A percentile compares a stretch with the other conserved stretches of the same genome.
Conservation (phyloP, 2,797 vertebrate species). For the Poeciliopsis presidionis region DNA sequence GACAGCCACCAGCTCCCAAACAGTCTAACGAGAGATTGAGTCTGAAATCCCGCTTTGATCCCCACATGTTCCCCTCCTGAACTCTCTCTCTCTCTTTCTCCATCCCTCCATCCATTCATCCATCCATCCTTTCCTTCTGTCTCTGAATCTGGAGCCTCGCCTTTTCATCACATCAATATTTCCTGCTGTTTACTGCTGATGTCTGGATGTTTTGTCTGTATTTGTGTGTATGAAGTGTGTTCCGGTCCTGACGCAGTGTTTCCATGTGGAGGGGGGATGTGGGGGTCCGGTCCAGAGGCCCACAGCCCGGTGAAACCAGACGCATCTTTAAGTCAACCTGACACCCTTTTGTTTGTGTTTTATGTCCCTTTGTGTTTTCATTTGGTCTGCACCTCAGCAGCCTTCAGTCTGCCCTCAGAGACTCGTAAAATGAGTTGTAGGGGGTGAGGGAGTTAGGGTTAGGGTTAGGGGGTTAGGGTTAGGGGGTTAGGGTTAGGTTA, state of each 20-base stretch:
- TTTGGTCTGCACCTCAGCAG: conserved; percentile 7
- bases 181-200: conserved; percentile 25
- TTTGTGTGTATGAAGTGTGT: conserved; percentile 6
- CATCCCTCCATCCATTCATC: not conserved
- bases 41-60: conserved; percentile 66
- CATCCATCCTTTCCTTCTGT: conserved; percentile 13
- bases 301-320: conserved; percentile 43
- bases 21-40: conserved; percentile 54
- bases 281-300: conserved; percentile 38
- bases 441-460: too few species aligned
- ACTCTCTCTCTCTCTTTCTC: conserved; percentile 14
- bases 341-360: conserved; percentile 27
- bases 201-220: not conserved
- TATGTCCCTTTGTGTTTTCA: conserved; percentile 7
- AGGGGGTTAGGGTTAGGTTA: not conserved
- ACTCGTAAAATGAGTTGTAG: conserved; percentile 19
- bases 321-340: conserved; percentile 25
- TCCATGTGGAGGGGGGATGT: not conserved
- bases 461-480: too few species aligned
- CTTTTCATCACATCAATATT: conserved; percentile 61
- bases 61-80: conserved; percentile 31
- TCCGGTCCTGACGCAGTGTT: conserved; percentile 54
- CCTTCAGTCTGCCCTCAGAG: conserved; percentile 27
- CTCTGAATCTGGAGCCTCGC: conserved; percentile 28
- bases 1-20: conserved; percentile 60